A percentile compares a stretch with the other conserved stretches of the same genome.
These are phyloP conservation scores for Crotophaga sulcirostris DNA, from an alignment of 2,113 vertebrate genomes.

Conservation along the genomic window DNA sequence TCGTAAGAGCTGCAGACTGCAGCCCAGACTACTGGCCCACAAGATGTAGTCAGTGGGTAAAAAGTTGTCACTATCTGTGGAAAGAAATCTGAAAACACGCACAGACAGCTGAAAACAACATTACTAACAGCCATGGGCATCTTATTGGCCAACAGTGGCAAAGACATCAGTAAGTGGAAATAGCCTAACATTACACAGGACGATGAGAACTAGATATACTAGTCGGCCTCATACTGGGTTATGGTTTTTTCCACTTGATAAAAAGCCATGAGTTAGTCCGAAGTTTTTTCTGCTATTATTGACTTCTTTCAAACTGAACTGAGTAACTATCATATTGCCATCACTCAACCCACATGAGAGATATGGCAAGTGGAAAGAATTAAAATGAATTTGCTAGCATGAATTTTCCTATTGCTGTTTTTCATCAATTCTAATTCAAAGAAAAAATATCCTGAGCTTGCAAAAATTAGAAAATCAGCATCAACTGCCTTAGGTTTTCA, in stretches of 20 bases:
- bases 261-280: neutral
- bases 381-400: neutral
- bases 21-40: neutral
- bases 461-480: neutral
- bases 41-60: neutral
- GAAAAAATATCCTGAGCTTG: neutral
- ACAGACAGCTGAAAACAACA: neutral
- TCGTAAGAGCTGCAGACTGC: neutral
- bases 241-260: slow-evolving; percentile 9
- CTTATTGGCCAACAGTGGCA: neutral
- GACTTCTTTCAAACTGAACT: neutral
- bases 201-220: neutral
- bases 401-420: slow-evolving; percentile 6
- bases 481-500: neutral
- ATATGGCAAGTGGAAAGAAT: slow-evolving; percentile 21
- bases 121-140: neutral
- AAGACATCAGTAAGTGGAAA: slow-evolving; percentile 26
- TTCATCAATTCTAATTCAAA: neutral
- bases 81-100: neutral
- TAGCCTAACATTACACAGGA: neutral
- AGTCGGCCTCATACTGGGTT: neutral
- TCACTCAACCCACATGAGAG: neutral
- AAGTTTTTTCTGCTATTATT: neutral
- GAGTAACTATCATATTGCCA: neutral
- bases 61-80: neutral